Evolutionary conservation across 2,888 invertebrate species (phyloP), one percentile per base, ranked within the genome.

Genomic region (Chrysolina haemoptera): DNA sequence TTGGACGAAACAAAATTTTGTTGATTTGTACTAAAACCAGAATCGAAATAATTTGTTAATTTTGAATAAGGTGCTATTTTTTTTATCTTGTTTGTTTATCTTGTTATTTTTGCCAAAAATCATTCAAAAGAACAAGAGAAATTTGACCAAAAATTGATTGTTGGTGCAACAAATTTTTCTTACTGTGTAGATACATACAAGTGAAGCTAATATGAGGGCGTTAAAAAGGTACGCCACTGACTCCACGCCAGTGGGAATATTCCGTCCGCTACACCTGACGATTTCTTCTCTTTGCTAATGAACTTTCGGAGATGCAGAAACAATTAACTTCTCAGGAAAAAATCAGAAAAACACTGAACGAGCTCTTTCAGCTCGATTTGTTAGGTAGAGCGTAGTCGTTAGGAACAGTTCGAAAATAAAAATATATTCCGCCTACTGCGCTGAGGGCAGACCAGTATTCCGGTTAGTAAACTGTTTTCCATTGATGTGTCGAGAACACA

Each of bases 401-500:
- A 59, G 14, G 59, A 59, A 59, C 59, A 35, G 27, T 27, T 27
- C 35, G 59, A 27, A 59, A 59, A 59, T 35, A 16, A 59, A 59
- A 59, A 59, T 59, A 27, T 35, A 59, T 27, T 35, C 27, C 59
- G 20, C 53, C 53, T 12, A 53, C 53, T 18, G 20, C 11, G 40
- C 41, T 12, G 11, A 65, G 20, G 22, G 46, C 64, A 12, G 46
- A 12, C 43, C 46, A 20, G 14, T 43, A 46, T 65, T 65, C 64
- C 16, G 22, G 18, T 65, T 65, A n/a, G 46, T 65, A 46, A 65
- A 65, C 48, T 65, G 64, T 46, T 65, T 46, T 46, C 22, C 43
- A 65, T 43, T 65, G 64, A 65, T 65, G 43, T 65, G 64, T 65
- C 41, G 64, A 11, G 22, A 65, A 65, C 64, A 65, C 64, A 43